Evolutionary conservation across 2,888 invertebrate species (phyloP).

Genomic region (Hoplodrina blanda): DNA sequence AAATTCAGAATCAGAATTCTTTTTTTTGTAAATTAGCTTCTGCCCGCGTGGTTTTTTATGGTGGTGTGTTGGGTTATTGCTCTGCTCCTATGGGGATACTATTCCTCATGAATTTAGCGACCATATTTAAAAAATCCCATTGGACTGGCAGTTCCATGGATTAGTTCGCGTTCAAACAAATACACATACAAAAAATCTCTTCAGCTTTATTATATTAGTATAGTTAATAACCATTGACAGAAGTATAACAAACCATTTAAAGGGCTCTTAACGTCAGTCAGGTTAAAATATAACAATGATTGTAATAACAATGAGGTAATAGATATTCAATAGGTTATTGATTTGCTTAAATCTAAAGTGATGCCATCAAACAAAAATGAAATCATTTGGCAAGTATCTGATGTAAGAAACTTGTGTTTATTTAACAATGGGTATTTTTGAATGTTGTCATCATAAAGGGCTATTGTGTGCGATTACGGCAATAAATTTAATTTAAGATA

Average conservation of each 20-base stretch:
- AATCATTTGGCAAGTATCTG: conserved; percentile 7
- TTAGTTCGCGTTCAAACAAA: too few species aligned
- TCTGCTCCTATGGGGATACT: too few species aligned
- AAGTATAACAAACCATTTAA: too few species aligned
- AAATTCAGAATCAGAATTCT: too few species aligned
- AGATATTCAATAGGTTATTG: background rate
- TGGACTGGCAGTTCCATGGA: too few species aligned
- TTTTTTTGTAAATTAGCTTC: too few species aligned
- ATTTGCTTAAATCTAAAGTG: background rate
- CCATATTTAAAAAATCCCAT: too few species aligned
- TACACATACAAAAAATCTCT: too few species aligned
- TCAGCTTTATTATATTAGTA: background rate
- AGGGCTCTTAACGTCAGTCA: conserved; percentile 5
- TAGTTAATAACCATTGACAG: background rate
- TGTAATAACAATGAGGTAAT: background rate
- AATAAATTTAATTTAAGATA: background rate
- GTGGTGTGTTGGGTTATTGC: too few species aligned
- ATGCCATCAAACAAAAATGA: background rate
- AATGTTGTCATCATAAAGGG: background rate
- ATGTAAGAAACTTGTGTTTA: background rate
- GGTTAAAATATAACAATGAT: background rate
- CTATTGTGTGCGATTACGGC: background rate
- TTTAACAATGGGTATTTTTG: background rate
- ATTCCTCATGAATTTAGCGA: too few species aligned
- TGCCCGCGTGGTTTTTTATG: too few species aligned